Conservation (phyloP, 2,113 vertebrate species). For the Corythoichthys haematopterus region DNA sequence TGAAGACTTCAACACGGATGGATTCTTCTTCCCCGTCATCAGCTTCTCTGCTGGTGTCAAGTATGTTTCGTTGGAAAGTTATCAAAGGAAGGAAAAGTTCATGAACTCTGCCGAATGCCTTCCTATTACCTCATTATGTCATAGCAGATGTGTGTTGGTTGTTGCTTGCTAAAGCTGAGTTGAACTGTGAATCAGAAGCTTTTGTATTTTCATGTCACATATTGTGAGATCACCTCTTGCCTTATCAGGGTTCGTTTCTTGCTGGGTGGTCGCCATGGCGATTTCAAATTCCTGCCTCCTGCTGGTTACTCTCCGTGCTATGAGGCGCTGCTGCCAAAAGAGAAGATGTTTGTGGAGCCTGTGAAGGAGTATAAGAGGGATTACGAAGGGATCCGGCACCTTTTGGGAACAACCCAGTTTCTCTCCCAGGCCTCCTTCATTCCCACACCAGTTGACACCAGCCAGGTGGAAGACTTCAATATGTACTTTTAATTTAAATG, state of each 20-base stretch:
- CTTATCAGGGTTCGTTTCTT: slow-evolving; percentile 86
- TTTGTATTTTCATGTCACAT: background rate
- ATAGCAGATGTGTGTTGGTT: background rate
- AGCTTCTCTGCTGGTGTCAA: slow-evolving; percentile 97
- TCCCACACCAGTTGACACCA: slow-evolving; percentile 90
- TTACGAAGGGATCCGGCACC: slow-evolving; percentile 81
- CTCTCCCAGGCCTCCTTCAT: slow-evolving; percentile 94
- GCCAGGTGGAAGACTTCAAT: slow-evolving; percentile 73
- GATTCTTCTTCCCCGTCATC: slow-evolving; percentile 93
- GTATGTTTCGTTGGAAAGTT: slow-evolving; percentile 62
- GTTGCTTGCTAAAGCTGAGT: background rate
- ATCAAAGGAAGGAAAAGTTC: background rate
- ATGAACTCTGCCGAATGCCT: background rate
- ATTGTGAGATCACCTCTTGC: slow-evolving; percentile 8
- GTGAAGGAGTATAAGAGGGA: slow-evolving; percentile 97
- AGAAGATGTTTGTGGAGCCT: slow-evolving; percentile 92
- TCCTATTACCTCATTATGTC: background rate
- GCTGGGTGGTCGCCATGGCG: slow-evolving; percentile 91
- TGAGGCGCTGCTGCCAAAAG: slow-evolving; percentile 91
- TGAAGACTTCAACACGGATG: slow-evolving; percentile 91
- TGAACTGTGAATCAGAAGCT: background rate
- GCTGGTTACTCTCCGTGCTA: slow-evolving; percentile 93
- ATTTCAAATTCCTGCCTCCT: slow-evolving; percentile 95
- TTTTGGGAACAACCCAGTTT: slow-evolving; percentile 88
- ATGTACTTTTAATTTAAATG: no score